Evolutionary conservation across 2,113 vertebrate species (phyloP).

Genomic region (Willisornis vidua): DNA sequence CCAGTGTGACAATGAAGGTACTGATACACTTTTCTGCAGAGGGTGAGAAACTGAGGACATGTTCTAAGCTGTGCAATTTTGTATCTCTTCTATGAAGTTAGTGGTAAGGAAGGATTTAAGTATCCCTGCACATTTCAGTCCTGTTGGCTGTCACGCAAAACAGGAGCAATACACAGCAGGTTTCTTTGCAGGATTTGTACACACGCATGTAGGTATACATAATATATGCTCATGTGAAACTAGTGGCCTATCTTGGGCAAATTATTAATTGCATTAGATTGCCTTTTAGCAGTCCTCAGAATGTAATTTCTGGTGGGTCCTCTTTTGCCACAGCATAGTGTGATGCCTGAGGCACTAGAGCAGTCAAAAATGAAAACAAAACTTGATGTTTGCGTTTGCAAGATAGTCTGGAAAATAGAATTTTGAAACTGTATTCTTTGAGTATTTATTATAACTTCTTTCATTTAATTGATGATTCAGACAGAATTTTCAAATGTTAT

Average conservation of each 20-base stretch:
- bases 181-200: background rate
- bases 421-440: background rate
- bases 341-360: too few relatives aligned
- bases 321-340: background rate
- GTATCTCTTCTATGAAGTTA: background rate
- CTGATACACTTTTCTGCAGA: accelerated
- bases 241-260: background rate
- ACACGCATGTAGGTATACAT: accelerated
- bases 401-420: background rate
- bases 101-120: background rate
- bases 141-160: accelerated
- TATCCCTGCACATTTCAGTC: accelerated
- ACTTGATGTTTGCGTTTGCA: background rate
- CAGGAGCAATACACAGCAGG: accelerated
- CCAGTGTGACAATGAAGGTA: background rate
- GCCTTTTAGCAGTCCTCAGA: background rate
- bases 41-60: background rate
- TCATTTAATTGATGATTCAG: background rate
- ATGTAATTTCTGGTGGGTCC: background rate
- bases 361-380: background rate
- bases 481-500: background rate
- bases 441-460: background rate
- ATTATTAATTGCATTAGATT: background rate
- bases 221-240: background rate
- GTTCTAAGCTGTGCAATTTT: background rate